These are phyloP conservation scores for Plebejus anna DNA, from an alignment of 2,888 invertebrate species.

Conservation along the genomic window DNA sequence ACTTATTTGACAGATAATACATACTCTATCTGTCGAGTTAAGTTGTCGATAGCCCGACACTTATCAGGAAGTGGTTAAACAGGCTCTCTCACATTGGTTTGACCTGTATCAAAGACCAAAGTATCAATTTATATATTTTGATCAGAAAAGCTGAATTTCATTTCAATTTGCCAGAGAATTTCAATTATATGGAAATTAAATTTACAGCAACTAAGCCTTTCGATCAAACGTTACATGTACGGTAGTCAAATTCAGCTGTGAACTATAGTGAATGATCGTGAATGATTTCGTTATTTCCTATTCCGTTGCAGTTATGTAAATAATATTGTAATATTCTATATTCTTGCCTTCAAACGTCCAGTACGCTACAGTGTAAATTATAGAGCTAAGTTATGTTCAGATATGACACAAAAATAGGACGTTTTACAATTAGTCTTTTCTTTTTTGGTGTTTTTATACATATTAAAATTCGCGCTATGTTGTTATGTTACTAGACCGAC, in stretches of 20 bases:
- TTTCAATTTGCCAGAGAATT: background rate
- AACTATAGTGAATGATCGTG: background rate
- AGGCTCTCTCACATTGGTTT: too few species aligned
- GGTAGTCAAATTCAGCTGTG: background rate
- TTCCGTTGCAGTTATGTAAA: constrained; percentile 7
- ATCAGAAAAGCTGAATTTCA: background rate
- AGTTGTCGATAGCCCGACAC: too few species aligned
- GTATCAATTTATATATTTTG: too few species aligned
- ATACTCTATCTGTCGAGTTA: too few species aligned
- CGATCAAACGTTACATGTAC: background rate
- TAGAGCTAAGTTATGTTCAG: background rate
- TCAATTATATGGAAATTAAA: background rate
- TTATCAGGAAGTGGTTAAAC: too few species aligned
- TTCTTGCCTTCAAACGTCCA: background rate
- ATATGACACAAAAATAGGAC: background rate
- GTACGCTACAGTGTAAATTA: constrained; percentile 24
- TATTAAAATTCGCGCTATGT: too few species aligned
- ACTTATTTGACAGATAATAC: too few species aligned
- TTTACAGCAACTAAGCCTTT: background rate
- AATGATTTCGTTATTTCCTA: constrained; percentile 3
- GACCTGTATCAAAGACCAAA: too few species aligned
- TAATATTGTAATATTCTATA: constrained; percentile 17
- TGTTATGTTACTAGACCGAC: too few species aligned
- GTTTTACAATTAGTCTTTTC: too few species aligned
- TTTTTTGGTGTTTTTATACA: too few species aligned